Evolutionary conservation across 2,888 invertebrate species (phyloP), one percentile per base, ranked within the genome.

Genomic region (Zhuqinia jingwanae): DNA sequence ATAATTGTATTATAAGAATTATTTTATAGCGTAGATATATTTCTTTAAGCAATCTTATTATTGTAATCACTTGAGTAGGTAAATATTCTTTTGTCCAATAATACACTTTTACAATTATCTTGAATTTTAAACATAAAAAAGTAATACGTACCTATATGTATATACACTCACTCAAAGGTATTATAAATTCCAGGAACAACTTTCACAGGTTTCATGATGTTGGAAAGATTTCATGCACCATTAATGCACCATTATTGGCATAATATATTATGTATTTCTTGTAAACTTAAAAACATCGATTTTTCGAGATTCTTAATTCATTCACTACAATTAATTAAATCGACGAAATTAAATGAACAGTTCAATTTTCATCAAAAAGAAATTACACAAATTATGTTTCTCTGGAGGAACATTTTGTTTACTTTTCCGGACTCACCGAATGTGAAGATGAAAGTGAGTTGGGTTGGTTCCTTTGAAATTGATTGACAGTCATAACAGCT

Each of bases 401-500:
- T 30, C 25, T 1, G 68, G 36, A 36, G 36, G 8, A 36, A 36
- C 3, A 36, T 6, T 36, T 36, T 45, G 53, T 36, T 63, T 85
- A 87, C 50, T 87, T 87, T 60, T 87, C 87, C 11, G 87, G 87
- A 36, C 87, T 87, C 3, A 87, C 56, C 6, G 87, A 87, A 45
- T 87, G 87, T 15, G 81, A 58, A 10, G 82, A 82, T 47, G 80
- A 70, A 0, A 80, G 15, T 27, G 82, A 60, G 13, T 73, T 56
- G 13, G 68, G 50, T n/a, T 25, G 50, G 10, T 42, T 68, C 50
- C 82, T 82, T 10, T 56, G 65, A 53, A 88, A 63, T 76, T 83
- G 83, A 60, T 82, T 78, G 15, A 77, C 50, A 13, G 92, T 92
- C 75, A 92, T 88, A 5, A 92, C 92, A 13, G 91, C 92, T 81